Conservation (phyloP, 2,113 vertebrate species). For the Anthoscopus minutus region DNA sequence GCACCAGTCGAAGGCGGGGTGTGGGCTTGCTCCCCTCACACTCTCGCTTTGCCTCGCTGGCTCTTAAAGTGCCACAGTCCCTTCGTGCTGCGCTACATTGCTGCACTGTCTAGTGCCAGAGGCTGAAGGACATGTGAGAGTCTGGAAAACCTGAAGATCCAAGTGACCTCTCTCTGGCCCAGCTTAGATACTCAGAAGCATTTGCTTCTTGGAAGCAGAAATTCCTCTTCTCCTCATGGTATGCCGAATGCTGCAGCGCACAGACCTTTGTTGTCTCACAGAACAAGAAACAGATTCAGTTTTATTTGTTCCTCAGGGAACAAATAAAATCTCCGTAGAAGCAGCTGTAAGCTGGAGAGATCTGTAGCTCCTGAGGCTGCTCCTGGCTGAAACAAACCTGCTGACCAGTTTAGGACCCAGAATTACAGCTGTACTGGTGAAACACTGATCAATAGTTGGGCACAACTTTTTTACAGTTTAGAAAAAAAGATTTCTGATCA, state of each 20-base stretch:
- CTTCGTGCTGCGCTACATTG: fast-evolving
- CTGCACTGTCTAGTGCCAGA: not conserved
- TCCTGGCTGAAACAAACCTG: not conserved
- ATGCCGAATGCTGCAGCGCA: not conserved
- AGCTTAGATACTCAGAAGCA: not conserved
- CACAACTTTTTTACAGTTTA: not conserved
- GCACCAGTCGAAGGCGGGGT: fast-evolving
- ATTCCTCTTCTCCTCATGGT: not conserved
- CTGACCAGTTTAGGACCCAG: not conserved
- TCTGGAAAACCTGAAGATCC: not conserved
- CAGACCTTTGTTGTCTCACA: not conserved
- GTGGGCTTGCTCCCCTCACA: fast-evolving
- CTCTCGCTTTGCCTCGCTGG: fast-evolving
- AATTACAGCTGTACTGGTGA: not conserved
- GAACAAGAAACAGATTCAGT: not conserved
- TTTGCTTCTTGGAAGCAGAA: not conserved
- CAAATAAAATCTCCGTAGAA: not conserved
- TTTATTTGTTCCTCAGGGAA: not conserved
- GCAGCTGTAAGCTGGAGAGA: not conserved
- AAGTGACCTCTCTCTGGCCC: not conserved
- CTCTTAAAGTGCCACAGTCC: not conserved
- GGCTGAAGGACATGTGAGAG: not conserved
- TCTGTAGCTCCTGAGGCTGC: not conserved
- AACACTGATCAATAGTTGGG: not conserved
- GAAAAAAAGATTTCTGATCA: not conserved